Conservation (phyloP, 2,113 vertebrate genomes). For the Solea solea region DNA sequence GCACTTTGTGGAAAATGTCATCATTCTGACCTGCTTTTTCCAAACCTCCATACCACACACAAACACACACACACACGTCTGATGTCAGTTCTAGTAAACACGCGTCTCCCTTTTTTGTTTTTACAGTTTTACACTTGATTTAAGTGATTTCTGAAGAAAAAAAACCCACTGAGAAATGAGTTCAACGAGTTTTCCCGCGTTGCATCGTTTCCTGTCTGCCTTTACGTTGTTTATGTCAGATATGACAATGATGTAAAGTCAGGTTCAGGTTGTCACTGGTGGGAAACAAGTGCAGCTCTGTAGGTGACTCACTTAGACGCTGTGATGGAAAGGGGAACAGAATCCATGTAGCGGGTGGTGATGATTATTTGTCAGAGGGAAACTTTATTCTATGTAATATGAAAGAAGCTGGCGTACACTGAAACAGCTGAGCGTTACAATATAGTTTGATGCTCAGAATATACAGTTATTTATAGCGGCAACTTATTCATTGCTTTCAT, state of each 20-base stretch:
- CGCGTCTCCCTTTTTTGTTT: neutral
- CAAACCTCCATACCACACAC: slow-evolving; percentile 10
- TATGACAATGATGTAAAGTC: slow-evolving; percentile 3
- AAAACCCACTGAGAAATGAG: neutral
- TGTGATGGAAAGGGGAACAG: slow-evolving; percentile 30
- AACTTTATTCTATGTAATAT: slow-evolving; percentile 3
- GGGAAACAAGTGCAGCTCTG: slow-evolving; percentile 3
- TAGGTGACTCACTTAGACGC: neutral
- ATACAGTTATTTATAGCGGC: too few species aligned
- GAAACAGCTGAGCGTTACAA: slow-evolving; percentile 1
- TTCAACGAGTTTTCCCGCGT: neutral
- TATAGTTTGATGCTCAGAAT: too few species aligned
- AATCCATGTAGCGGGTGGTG: slow-evolving; percentile 5
- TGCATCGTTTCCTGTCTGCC: neutral
- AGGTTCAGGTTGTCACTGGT: neutral
- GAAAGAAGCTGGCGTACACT: slow-evolving; percentile 10
- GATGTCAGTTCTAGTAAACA: slow-evolving; percentile 17
- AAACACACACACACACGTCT: slow-evolving; percentile 6
- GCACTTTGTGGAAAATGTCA: slow-evolving; percentile 17
- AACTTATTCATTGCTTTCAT: too few species aligned
- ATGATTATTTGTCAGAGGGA: slow-evolving; percentile 31
- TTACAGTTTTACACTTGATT: neutral
- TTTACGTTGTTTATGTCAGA: slow-evolving; percentile 6
- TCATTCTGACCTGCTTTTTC: slow-evolving; percentile 49
- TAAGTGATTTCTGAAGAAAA: neutral